Conservation (phyloP, 2,888 invertebrate species). For the Aromia moschata region DNA sequence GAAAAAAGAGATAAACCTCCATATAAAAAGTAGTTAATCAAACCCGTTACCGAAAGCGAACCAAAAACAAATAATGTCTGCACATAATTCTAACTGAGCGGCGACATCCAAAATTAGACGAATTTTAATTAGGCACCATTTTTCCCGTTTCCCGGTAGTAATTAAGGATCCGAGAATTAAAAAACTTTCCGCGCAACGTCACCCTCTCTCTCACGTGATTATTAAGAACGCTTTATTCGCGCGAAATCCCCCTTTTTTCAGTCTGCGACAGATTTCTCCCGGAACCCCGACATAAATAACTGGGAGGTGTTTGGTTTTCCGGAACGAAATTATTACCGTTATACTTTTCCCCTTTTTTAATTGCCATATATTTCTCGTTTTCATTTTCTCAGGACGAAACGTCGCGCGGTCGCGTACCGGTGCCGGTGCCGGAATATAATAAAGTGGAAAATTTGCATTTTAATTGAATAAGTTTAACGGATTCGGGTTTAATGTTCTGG, state of each 20-base stretch:
- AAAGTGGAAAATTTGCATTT: not conserved
- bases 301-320: not conserved
- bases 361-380: not conserved
- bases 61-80: too few species aligned
- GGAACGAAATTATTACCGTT: not conserved
- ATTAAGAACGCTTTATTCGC: conserved; percentile 11
- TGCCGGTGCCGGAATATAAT: too few species aligned
- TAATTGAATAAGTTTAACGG: not conserved
- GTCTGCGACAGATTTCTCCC: too few species aligned
- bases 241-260: not conserved
- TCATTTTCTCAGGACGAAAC: not conserved
- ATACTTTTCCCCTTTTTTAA: not conserved
- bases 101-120: conserved; percentile 13
- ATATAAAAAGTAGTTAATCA: too few species aligned
- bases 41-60: too few species aligned
- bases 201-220: not conserved
- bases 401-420: not conserved
- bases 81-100: not conserved
- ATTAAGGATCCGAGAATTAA: conserved; percentile 23
- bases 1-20: too few species aligned
- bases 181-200: conserved; percentile 15
- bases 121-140: conserved; percentile 23
- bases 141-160: conserved; percentile 20
- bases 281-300: not conserved
- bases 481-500: not conserved